Percentiles rank a stretch among this genome's conserved stretches.
Evolutionary conservation across 2,888 invertebrate species (phyloP).

Genomic region (Serrognathus titanus): DNA sequence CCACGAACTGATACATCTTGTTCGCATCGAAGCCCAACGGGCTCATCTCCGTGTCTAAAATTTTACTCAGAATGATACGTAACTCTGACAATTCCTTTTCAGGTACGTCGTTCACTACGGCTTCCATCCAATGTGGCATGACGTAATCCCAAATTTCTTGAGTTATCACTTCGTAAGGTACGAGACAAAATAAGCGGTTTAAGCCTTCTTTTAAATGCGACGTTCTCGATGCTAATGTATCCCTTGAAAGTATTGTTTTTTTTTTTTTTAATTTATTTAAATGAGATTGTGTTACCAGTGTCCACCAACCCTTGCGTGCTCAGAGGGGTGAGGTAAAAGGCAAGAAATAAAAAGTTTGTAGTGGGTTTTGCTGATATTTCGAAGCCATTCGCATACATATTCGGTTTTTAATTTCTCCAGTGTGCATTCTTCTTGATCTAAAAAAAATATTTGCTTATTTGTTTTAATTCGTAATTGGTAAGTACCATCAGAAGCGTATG

Average conservation of each 20-base stretch:
- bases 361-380: slow-evolving; percentile 76
- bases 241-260: slow-evolving; percentile 52
- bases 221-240: slow-evolving; percentile 80
- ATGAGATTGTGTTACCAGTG: slow-evolving; percentile 66
- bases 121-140: slow-evolving; percentile 99
- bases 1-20: slow-evolving; percentile 92
- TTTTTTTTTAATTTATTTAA: neutral
- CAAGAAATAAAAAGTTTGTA: slow-evolving; percentile 90
- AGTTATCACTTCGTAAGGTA: slow-evolving; percentile 96
- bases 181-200: slow-evolving; percentile 89
- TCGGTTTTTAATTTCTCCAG: slow-evolving; percentile 89
- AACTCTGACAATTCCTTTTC: slow-evolving; percentile 83
- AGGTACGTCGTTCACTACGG: slow-evolving; percentile 87
- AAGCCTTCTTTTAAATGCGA: slow-evolving; percentile 93
- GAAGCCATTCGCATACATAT: slow-evolving; percentile 91
- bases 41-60: slow-evolving; percentile 93
- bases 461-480: no score
- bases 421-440: slow-evolving; percentile 75
- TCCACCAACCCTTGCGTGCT: slow-evolving; percentile 92
- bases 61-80: slow-evolving; percentile 83
- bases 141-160: slow-evolving; percentile 97
- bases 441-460: neutral
- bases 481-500: slow-evolving; percentile 88
- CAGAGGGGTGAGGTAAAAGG: slow-evolving; percentile 92
- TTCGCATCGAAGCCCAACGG: slow-evolving; percentile 92